Evolutionary conservation across 1,140 invertebrate genomes (phyloP).

Genomic region (Episyrphus balteatus): DNA sequence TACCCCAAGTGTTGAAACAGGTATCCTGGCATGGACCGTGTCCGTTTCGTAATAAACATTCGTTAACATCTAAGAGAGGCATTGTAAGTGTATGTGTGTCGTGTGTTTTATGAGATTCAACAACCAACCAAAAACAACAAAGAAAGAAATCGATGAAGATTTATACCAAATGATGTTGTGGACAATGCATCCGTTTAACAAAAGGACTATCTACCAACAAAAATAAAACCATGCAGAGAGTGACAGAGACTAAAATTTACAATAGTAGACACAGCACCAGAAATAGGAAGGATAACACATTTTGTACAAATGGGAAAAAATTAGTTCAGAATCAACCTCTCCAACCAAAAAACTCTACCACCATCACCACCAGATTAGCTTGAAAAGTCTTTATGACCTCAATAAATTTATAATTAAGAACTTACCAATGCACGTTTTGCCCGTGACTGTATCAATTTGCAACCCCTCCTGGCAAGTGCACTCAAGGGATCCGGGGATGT

Average conservation of each 20-base stretch:
- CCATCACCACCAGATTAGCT: too few relatives aligned
- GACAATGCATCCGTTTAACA: not conserved
- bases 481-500: constrained; percentile 56
- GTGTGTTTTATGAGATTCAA: not conserved
- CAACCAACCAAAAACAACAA: not conserved
- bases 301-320: not conserved
- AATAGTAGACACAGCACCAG: too few relatives aligned
- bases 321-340: too few relatives aligned
- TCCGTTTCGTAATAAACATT: constrained; percentile 49
- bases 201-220: not conserved
- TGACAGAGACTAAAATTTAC: too few relatives aligned
- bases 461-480: constrained; percentile 54
- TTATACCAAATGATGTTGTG: not conserved
- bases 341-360: not conserved
- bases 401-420: not conserved
- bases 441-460: constrained; percentile 12
- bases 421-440: constrained; percentile 34
- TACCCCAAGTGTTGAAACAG: constrained; percentile 51
- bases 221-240: not conserved
- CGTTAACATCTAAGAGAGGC: constrained; percentile 46
- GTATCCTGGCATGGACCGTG: constrained; percentile 55
- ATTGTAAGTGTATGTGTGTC: not conserved
- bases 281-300: not conserved
- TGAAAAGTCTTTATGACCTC: too few relatives aligned
- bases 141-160: not conserved